Evolutionary conservation across 2,888 invertebrate genomes (phyloP), one percentile per base, ranked within the genome.

Genomic region (Zygaena filipendulae): DNA sequence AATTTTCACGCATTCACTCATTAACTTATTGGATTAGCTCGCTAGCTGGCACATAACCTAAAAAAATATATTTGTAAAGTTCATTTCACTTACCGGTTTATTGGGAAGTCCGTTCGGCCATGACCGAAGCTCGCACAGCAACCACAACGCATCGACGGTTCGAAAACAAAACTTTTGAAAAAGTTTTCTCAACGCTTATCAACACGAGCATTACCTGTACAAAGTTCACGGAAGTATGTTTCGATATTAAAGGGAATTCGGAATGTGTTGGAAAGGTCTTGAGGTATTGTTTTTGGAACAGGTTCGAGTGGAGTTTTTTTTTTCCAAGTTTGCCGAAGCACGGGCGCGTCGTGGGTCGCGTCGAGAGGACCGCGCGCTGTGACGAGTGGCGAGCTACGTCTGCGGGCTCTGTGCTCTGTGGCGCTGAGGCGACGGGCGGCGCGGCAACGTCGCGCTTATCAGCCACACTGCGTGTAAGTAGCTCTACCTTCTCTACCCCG

Each of bases 31-130:
- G n/a, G n/a, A n/a, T n/a, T n/a, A n/a, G n/a, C n/a, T n/a, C n/a
- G n/a, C n/a, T n/a, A n/a, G n/a, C n/a, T n/a, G n/a, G n/a, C n/a
- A n/a, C n/a, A n/a, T n/a, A n/a, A n/a, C n/a, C n/a, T n/a, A n/a
- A n/a, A n/a, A n/a, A n/a, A n/a, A n/a, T n/a, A n/a, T n/a, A n/a
- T n/a, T n/a, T n/a, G n/a, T n/a, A n/a, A n/a, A n/a, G n/a, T n/a
- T n/a, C n/a, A n/a, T 68, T 66, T 63, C 51, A 72, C 75, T 71
- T 74, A 74, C 74, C 74, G 69, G 72, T 75, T 75, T 68, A 71
- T 49, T 49, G 57, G 58, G 61, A 57, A 62, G 60, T 62, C 59
- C 53, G 62, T 54, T 56, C 64, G 59, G 63, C 59, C 67, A 69
- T 72, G 52, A 60, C 58, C 47, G 42, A 48, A 62, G 57, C 53